These are phyloP conservation scores for Capromys pilorides DNA, from an alignment of 2,797 vertebrate genomes.

Conservation along the genomic window DNA sequence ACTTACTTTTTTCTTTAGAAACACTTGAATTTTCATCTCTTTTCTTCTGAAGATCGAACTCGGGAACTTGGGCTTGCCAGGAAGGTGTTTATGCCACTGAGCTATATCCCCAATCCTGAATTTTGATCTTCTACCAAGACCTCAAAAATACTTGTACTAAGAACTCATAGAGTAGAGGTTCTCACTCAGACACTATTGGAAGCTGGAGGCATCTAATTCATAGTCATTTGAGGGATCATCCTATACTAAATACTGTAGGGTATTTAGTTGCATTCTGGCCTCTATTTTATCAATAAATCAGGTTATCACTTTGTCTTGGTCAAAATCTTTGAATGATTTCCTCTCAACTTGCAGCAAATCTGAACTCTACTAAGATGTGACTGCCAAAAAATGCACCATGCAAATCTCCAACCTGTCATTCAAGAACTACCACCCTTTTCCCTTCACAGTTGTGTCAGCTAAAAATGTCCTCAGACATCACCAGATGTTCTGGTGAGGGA, in stretches of 20 bases:
- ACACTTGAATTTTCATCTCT: not conserved
- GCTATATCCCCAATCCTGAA: not conserved
- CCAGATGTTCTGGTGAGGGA: not conserved
- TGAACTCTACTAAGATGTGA: not conserved
- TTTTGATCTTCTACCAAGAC: not conserved
- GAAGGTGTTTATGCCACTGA: too few species aligned
- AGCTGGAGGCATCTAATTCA: not conserved
- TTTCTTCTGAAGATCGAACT: too few species aligned
- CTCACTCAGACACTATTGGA: not conserved
- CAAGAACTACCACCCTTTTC: not conserved
- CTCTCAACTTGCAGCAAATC: not conserved
- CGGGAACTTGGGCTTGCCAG: too few species aligned
- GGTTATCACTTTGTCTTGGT: not conserved
- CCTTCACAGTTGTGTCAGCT: not conserved
- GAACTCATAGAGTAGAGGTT: not conserved
- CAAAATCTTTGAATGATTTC: not conserved
- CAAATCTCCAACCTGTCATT: not conserved
- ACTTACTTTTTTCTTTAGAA: not conserved
- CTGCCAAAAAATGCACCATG: not conserved
- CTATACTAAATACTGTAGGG: too few species aligned
- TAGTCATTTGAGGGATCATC: not conserved
- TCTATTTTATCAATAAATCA: not conserved
- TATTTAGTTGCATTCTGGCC: not conserved
- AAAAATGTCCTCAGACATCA: not conserved
- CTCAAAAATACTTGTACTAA: not conserved